Evolutionary conservation across 2,888 invertebrate genomes (phyloP).

Genomic region (Invenusta paracnida): DNA sequence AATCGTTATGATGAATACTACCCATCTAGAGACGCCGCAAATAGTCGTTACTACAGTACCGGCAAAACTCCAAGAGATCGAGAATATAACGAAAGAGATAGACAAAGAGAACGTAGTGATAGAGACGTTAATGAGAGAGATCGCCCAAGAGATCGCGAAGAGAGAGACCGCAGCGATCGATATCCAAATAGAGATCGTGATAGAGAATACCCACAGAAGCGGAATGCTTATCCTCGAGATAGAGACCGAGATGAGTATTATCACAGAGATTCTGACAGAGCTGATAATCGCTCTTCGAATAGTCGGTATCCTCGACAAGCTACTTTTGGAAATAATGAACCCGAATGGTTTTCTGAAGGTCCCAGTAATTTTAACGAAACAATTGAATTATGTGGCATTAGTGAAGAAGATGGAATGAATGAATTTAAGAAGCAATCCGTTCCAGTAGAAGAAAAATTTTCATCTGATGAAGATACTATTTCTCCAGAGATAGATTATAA

Average conservation of each 20-base stretch:
- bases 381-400: constrained; percentile 26
- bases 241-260: neutral
- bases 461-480: neutral
- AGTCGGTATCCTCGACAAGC: neutral
- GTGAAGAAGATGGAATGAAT: neutral
- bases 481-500: constrained; percentile 1
- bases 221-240: neutral
- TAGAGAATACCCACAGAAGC: neutral
- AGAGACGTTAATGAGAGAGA: neutral
- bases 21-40: neutral
- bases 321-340: constrained; percentile 19
- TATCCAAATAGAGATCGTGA: neutral
- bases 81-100: neutral
- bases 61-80: neutral
- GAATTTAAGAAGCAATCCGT: neutral
- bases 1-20: constrained; percentile 1
- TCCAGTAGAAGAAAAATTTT: neutral
- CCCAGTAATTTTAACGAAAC: constrained; percentile 15
- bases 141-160: neutral
- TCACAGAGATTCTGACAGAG: neutral
- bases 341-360: constrained; percentile 32
- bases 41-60: neutral
- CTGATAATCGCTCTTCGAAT: neutral
- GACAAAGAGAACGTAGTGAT: neutral
- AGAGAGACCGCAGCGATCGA: neutral